Base-by-base conservation (phyloP, 2,888 invertebrate species). In the Saturnia pavonia region DNA sequence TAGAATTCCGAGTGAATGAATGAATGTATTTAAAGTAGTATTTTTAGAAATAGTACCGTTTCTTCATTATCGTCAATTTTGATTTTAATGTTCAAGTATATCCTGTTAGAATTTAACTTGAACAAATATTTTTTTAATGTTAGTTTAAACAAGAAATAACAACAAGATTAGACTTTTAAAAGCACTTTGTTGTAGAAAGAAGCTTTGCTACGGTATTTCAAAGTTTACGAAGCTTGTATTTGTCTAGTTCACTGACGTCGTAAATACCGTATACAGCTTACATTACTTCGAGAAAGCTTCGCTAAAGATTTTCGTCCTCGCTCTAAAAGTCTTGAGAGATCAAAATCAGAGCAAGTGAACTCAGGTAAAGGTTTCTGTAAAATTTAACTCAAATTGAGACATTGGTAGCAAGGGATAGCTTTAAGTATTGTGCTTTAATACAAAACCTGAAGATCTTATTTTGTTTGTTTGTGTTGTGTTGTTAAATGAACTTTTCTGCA, bases 241-340 rank as follows among this genome's bases (percentile, higher is more conserved):
- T 25, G 25, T 25, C 57, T 57, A 25, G 57, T 57, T 57, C 25
- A 14, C 57, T 57, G 25, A 4, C 25, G 25, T 14, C 25, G 57
- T 57, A 57, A 57, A 27, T 57, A 25, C 25, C 57, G 57, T 57
- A 57, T 57, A 25, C 57, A 57, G 57, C 57, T 57, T 57, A 25
- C 25, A 25, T 57, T 25, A 25, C 57, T 57, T 12, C 25, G 25
- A 57, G 57, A 57, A 25, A 57, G 25, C 57, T 57, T 51, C n/a
- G 6, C 8, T 54, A 54, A 54, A 54, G 54, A 54, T 54, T 57
- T 57, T 57, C 57, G 57, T 25, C 57, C 25, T 25, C 25, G 25
- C 57, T 57, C 25, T 57, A 14, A 25, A 25, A 57, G 25, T 27
- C 25, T 57, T 14, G 57, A 25, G 25, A 12, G 57, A 25, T 57